Conservation (phyloP, 2,113 vertebrate genomes). For the Cheirogaleus medius region DNA sequence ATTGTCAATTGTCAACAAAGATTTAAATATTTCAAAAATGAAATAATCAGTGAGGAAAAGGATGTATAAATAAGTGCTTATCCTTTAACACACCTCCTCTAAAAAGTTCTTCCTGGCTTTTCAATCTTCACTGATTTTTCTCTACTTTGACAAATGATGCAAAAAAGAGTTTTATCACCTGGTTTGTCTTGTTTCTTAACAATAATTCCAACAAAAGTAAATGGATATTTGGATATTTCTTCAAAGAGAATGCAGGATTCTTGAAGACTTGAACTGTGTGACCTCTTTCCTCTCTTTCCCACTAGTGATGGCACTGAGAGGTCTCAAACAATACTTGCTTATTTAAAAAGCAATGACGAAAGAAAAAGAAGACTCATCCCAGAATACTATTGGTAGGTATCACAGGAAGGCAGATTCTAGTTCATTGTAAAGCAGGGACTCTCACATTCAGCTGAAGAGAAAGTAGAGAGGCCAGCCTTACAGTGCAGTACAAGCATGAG, state of each 20-base stretch:
- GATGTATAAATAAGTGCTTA: neutral
- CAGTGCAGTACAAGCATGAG: neutral
- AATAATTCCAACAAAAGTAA: neutral
- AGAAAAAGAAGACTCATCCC: neutral
- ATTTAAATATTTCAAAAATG: neutral
- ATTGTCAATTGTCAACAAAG: neutral
- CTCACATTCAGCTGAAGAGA: slow-evolving; percentile 10
- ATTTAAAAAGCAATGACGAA: neutral
- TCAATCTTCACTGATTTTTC: neutral
- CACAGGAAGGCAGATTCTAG: neutral
- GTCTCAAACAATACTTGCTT: neutral
- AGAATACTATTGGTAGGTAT: neutral
- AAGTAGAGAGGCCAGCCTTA: neutral
- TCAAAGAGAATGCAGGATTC: slow-evolving; percentile 16
- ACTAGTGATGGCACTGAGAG: neutral
- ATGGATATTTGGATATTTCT: neutral
- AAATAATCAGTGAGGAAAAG: neutral
- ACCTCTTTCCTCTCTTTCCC: neutral
- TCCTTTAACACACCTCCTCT: slow-evolving; percentile 15
- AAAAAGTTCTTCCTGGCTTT: neutral
- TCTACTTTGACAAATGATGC: neutral
- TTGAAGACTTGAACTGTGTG: neutral
- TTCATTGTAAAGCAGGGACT: neutral
- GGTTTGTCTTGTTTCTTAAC: neutral
- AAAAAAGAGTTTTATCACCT: neutral